Base-by-base conservation (phyloP, 1,140 invertebrate genomes). In the Trachelipus rathkii region DNA sequence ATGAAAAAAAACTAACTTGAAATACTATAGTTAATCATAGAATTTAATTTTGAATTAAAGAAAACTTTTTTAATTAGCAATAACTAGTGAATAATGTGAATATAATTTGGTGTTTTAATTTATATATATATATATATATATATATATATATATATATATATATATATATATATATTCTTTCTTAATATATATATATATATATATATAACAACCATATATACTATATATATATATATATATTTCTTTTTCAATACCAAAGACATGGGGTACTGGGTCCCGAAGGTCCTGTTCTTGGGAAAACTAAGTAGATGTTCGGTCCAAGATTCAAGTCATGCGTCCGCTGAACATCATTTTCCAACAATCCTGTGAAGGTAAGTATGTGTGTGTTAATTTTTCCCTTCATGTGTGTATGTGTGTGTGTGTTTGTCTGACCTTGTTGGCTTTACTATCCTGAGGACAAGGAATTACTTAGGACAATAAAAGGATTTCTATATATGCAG, bases 261-360 rank as follows among this genome's bases (percentile, higher is more conserved):
- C 74, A 76, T 24, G 74, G 76, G 60, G 76, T 71, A 77, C 77
- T 15, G 79, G 79, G 66, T 76, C 74, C 53, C 44, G 79, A 21
- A 33, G 74, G 66, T 80, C 79, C 79, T 19, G 79, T 75, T 8
- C 72, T 80, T 33, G 21, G 33, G 79, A 2, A 77, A 78, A 44
- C 71, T 80, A 33, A 80, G 79, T 53, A 68, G 79, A 1, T 76
- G 79, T 15, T 80, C 79, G 3, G 79, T 80, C 5, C 79, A 80
- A 50, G 79, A 80, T 74, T 80, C 79, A 53, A 77, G 75, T 21
- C 79, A 80, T 21, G 79, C 79, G 71, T 80, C 79, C 33, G 75
- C 73, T 21, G 79, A 80, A 44, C 79, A 78, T 74, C 73, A 72
- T 76, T 77, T 72, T 80, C 79, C 73, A 80, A 80, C 76, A 80